A percentile compares a stretch with the other conserved stretches of the same genome.
These are phyloP conservation scores for Sepioteuthis lessoniana DNA, from an alignment of 2,888 invertebrate species.

Conservation along the genomic window DNA sequence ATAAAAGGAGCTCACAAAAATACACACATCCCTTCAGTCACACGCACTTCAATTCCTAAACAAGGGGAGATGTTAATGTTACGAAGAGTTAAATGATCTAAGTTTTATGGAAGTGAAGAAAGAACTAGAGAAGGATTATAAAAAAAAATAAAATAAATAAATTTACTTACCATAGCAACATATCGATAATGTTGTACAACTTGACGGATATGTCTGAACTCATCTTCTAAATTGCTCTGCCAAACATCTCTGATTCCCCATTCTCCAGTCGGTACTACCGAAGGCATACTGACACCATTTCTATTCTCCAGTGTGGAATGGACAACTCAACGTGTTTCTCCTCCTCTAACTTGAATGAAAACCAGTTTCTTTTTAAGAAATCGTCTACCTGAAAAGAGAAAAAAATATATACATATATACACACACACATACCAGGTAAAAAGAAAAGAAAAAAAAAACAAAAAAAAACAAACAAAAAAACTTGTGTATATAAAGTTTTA, in stretches of 20 bases:
- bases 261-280: conserved; percentile 77
- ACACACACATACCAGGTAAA: too few relatives aligned
- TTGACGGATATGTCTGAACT: conserved; percentile 93
- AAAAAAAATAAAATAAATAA: too few relatives aligned
- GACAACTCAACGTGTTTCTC: neutral
- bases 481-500: too few relatives aligned
- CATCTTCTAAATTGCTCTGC: conserved; percentile 97
- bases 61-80: too few relatives aligned
- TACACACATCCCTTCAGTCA: too few relatives aligned
- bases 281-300: conserved; percentile 65
- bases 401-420: too few relatives aligned
- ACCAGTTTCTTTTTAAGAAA: neutral
- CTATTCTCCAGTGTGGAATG: conserved; percentile 37
- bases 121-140: too few relatives aligned
- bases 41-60: too few relatives aligned
- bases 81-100: too few relatives aligned
- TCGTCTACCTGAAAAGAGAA: conserved; percentile 23
- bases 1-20: too few relatives aligned
- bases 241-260: conserved; percentile 98
- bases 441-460: too few relatives aligned
- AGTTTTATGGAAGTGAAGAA: too few relatives aligned
- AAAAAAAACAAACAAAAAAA: neutral
- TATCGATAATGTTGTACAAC: conserved; percentile 80
- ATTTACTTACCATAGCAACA: conserved; percentile 79
- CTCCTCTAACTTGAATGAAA: neutral